Conservation (phyloP, 30 jellyfish, hydroid and myxozoan species). For the Chrysaora quinquecirrha region DNA sequence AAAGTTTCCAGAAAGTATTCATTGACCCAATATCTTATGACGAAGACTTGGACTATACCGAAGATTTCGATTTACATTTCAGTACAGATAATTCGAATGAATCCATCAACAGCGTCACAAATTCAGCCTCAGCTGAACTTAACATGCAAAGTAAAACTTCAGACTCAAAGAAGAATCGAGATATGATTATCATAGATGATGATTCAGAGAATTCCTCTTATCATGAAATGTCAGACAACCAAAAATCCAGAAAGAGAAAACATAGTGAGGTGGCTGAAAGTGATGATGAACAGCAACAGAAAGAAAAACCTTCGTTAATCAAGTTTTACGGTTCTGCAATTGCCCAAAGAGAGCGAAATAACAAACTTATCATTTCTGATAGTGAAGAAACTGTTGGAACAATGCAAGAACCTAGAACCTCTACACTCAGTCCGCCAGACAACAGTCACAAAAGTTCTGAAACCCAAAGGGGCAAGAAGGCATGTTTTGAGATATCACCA, state of each 20-base stretch:
- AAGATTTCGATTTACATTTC: background rate
- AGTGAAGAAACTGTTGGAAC: no score
- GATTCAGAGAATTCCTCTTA: background rate
- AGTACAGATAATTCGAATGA: background rate
- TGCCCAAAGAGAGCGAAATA: no score
- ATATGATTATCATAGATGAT: background rate
- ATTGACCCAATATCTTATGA: background rate
- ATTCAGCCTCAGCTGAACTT: no score
- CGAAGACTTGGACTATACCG: background rate
- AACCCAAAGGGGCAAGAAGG: no score
- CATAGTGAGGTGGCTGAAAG: background rate
- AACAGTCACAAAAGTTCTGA: no score
- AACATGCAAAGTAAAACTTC: no score
- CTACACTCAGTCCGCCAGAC: no score
- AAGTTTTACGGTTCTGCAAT: no score
- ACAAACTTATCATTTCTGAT: no score
- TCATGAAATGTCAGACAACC: background rate
- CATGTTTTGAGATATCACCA: no score
- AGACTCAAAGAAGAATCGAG: background rate
- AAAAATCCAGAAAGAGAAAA: background rate
- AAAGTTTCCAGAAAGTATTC: background rate
- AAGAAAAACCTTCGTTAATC: background rate
- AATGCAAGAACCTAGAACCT: no score
- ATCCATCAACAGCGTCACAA: no score
- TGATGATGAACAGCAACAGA: background rate